A percentile compares a stretch with the other conserved stretches of the same genome.
Conservation (phyloP, 1,140 invertebrate genomes). For the Dendrolimus kikuchii region DNA sequence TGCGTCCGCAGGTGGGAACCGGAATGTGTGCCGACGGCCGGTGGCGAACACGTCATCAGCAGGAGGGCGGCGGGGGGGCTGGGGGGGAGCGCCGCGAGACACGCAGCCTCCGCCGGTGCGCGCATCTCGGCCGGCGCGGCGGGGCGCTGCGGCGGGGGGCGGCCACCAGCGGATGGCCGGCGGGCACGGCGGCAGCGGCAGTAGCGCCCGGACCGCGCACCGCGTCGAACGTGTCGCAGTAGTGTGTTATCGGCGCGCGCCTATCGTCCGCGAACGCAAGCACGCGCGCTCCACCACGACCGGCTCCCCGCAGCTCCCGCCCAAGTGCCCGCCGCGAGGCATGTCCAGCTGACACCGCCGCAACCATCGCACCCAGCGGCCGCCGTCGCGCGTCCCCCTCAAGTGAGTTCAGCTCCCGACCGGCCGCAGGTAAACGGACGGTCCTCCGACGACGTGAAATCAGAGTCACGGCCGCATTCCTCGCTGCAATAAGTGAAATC, state of each 20-base stretch:
- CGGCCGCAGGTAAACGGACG: not conserved
- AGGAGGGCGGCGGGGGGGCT: not conserved
- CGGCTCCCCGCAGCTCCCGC: constrained; percentile 12
- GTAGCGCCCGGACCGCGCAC: constrained; percentile 31
- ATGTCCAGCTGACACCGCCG: constrained; percentile 27
- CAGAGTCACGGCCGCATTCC: constrained; percentile 1
- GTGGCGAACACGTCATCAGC: not conserved
- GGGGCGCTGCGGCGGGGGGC: constrained; percentile 7
- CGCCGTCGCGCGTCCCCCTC: constrained; percentile 2
- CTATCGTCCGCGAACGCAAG: constrained; percentile 1
- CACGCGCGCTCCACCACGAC: constrained; percentile 10
- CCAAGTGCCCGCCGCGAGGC: constrained; percentile 13
- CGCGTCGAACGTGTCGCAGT: constrained; percentile 1
- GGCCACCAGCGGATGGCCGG: constrained; percentile 13
- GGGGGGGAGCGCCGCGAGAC: constrained; percentile 2
- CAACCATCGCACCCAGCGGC: constrained; percentile 9
- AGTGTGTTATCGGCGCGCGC: constrained; percentile 8
- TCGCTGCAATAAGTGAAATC: not conserved
- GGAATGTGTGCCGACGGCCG: not conserved
- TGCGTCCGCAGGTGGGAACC: too few species aligned
- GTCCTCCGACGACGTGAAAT: not conserved
- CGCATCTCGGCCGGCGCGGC: constrained; percentile 11
- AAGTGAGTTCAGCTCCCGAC: constrained; percentile 11
- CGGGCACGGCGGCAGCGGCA: constrained; percentile 28
- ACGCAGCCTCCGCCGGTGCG: constrained; percentile 12